Conservation (phyloP, 2,888 invertebrate species). For the Philhelius pedissequus region DNA sequence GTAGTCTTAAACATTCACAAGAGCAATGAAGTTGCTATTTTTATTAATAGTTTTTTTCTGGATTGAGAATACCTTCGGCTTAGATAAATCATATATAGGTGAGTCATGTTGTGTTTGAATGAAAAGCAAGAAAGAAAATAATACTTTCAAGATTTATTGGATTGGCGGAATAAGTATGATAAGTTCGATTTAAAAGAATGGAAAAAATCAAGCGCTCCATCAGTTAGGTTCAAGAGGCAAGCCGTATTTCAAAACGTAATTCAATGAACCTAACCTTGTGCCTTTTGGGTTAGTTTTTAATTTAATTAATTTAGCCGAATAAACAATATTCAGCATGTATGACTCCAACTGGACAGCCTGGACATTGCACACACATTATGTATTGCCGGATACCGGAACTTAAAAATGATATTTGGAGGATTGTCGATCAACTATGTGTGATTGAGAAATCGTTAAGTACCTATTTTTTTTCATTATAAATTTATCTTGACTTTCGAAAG, state of each 20-base stretch:
- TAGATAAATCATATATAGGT: slow-evolving; percentile 9
- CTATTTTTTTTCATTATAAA: slow-evolving; percentile 72
- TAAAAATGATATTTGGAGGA: slow-evolving; percentile 81
- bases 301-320: slow-evolving; percentile 74
- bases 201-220: background rate
- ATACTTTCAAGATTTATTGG: slow-evolving; percentile 73
- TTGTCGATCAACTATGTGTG: slow-evolving; percentile 85
- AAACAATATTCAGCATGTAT: slow-evolving; percentile 82
- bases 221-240: slow-evolving; percentile 20
- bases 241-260: background rate
- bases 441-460: slow-evolving; percentile 82
- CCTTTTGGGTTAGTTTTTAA: background rate
- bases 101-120: background rate
- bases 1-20: background rate
- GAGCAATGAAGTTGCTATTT: slow-evolving; percentile 4
- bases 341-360: slow-evolving; percentile 82
- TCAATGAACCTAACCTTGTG: too few species aligned
- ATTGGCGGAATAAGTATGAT: slow-evolving; percentile 73
- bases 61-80: background rate
- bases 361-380: slow-evolving; percentile 84
- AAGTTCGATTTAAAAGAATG: slow-evolving; percentile 40
- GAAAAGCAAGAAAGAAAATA: background rate
- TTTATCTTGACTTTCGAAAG: background rate
- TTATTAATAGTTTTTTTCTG: background rate
- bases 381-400: slow-evolving; percentile 83